A percentile compares a stretch with the other conserved stretches of the same genome.
Conservation (phyloP, 2,113 vertebrate genomes). For the Tragelaphus buxtoni region DNA sequence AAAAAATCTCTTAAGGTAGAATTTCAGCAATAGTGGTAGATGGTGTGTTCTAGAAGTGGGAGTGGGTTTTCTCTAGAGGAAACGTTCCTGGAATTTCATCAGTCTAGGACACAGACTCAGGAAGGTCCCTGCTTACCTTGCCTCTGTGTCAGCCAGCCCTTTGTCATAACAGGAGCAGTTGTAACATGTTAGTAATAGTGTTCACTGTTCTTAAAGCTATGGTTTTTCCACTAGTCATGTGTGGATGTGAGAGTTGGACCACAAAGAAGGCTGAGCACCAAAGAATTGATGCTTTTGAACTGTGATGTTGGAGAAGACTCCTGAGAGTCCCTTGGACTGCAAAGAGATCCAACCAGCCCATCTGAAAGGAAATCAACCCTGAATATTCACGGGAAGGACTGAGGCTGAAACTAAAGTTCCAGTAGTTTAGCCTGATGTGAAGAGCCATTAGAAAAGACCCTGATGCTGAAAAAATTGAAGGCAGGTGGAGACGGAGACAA, state of each 20-base stretch:
- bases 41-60: background rate
- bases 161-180: background rate
- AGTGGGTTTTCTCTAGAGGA: background rate
- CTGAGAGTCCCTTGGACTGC: background rate
- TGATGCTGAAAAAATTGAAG: background rate
- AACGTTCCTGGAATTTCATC: background rate
- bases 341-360: background rate
- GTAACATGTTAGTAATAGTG: background rate
- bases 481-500: background rate
- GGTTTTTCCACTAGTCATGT: background rate
- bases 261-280: background rate
- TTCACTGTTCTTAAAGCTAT: background rate
- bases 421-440: background rate
- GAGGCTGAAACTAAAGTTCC: background rate
- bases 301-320: background rate
- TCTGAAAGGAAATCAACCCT: background rate
- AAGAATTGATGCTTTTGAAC: background rate
- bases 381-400: background rate
- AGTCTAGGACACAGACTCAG: background rate
- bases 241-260: background rate
- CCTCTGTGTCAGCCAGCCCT: background rate
- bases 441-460: background rate
- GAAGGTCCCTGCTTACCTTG: background rate
- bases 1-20: background rate
- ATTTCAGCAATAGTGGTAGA: background rate